Evolutionary conservation across 2,888 invertebrate species (phyloP).

Genomic region (Hipparchia semele): DNA sequence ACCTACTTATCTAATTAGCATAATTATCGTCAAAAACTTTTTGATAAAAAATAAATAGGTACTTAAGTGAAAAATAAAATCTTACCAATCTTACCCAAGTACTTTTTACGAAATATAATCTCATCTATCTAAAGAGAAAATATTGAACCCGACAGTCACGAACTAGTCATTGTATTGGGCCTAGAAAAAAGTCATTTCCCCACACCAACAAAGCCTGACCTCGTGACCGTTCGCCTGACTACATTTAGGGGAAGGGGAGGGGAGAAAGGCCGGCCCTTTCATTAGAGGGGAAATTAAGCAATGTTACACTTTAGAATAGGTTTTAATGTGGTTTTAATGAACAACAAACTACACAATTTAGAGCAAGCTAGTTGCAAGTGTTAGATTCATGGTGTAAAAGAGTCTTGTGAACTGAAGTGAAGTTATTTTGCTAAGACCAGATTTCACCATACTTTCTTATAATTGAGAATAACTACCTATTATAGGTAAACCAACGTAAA

Average conservation of each 20-base stretch:
- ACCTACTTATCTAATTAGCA: too few relatives aligned
- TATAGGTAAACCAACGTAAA: too few relatives aligned
- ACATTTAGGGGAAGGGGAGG: conserved; percentile 4
- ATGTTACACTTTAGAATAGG: background rate
- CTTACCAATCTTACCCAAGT: too few relatives aligned
- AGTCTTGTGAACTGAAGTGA: too few relatives aligned
- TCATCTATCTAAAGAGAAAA: conserved; percentile 6
- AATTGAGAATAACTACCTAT: too few relatives aligned
- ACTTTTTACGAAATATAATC: too few relatives aligned
- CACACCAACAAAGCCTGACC: conserved; percentile 13
- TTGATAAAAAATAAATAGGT: too few relatives aligned
- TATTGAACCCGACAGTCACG: conserved; percentile 13
- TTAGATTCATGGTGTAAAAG: too few relatives aligned
- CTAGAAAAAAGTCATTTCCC: conserved; percentile 14
- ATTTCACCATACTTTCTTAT: too few relatives aligned
- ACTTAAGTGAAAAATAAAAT: too few relatives aligned
- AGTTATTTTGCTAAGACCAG: too few relatives aligned
- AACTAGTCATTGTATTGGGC: conserved; percentile 13
- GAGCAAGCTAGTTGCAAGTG: background rate
- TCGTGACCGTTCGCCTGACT: conserved; percentile 9
- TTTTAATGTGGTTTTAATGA: background rate
- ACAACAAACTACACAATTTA: background rate
- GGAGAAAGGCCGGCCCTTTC: conserved; percentile 4
- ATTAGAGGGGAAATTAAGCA: background rate
- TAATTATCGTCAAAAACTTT: too few relatives aligned